Percentiles rank a stretch among this genome's conserved stretches.
Conservation (phyloP, 1,140 invertebrate species). For the Hylyphantes graminicola region DNA sequence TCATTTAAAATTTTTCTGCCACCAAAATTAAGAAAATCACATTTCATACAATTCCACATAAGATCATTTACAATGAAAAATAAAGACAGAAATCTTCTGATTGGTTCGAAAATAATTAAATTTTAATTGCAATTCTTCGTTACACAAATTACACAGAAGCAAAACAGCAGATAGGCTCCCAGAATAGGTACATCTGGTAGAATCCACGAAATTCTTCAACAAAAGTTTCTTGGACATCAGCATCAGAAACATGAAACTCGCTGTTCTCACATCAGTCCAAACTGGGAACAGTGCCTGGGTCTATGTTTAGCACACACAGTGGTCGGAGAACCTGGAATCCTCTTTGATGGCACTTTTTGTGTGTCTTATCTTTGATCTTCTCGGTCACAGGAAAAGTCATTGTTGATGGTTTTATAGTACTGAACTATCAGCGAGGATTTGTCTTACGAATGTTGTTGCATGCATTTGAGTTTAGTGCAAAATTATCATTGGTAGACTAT, state of each 20-base stretch:
- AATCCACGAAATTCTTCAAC: not conserved
- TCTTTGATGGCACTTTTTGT: no score
- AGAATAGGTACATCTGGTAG: not conserved
- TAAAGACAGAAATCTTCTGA: conserved; percentile 36
- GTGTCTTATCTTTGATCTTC: no score
- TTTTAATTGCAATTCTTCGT: conserved; percentile 49
- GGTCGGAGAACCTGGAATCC: no score
- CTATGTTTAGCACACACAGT: conserved; percentile 15
- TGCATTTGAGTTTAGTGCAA: no score
- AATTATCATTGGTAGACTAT: no score
- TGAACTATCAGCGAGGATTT: no score
- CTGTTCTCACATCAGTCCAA: conserved; percentile 17
- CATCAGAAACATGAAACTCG: conserved; percentile 41
- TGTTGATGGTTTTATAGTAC: no score
- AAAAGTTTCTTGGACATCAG: not conserved
- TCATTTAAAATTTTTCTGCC: conserved; percentile 1
- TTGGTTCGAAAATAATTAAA: conserved; percentile 31
- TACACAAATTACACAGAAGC: conserved; percentile 13
- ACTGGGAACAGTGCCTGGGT: not conserved
- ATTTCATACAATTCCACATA: not conserved
- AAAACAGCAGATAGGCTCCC: conserved; percentile 20
- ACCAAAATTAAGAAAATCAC: not conserved
- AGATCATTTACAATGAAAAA: not conserved
- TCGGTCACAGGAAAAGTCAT: no score
- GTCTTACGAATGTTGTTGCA: no score